phyloP scores from a whole-genome alignment of 2,797 vertebrate species.

The Zenarchopterus dispar region DNA sequence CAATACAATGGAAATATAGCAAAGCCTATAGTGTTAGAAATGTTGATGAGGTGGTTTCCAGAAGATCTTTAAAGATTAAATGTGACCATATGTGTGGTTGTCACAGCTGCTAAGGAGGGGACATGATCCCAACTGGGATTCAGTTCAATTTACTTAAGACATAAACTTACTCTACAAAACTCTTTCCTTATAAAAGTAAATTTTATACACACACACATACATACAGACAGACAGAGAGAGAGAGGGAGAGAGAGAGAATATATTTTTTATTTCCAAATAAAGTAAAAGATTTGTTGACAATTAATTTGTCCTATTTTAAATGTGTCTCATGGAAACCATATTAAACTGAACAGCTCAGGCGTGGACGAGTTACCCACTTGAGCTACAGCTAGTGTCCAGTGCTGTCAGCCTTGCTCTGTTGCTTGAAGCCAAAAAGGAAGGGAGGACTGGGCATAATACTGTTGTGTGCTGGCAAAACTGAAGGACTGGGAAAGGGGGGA shows the following conservation, averaged over 20 bases:
- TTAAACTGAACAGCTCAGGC: constrained; percentile 50
- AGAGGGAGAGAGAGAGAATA: too few species aligned
- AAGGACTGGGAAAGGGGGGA: constrained; percentile 69
- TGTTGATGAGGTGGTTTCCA: constrained; percentile 11
- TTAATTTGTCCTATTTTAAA: too few species aligned
- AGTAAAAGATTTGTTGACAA: too few species aligned
- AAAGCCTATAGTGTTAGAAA: constrained; percentile 12
- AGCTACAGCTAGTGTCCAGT: constrained; percentile 68
- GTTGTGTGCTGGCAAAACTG: constrained; percentile 74
- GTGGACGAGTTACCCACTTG: constrained; percentile 66
- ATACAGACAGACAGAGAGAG: too few species aligned
- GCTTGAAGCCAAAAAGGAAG: constrained; percentile 62
- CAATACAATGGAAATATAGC: not conserved
- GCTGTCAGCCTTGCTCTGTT: constrained; percentile 68
- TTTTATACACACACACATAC: too few species aligned
- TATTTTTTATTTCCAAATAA: too few species aligned
- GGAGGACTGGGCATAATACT: constrained; percentile 74
- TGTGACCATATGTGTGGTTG: constrained; percentile 16
- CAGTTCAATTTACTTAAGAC: constrained; percentile 5
- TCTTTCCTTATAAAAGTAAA: too few species aligned
- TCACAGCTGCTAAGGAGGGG: not conserved
- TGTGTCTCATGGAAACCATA: constrained; percentile 57
- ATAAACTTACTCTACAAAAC: too few species aligned
- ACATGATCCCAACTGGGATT: too few species aligned
- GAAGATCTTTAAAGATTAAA: constrained; percentile 14